Base-by-base conservation (phyloP, 2,888 invertebrate genomes). In the Malthinus seriepunctatus region DNA sequence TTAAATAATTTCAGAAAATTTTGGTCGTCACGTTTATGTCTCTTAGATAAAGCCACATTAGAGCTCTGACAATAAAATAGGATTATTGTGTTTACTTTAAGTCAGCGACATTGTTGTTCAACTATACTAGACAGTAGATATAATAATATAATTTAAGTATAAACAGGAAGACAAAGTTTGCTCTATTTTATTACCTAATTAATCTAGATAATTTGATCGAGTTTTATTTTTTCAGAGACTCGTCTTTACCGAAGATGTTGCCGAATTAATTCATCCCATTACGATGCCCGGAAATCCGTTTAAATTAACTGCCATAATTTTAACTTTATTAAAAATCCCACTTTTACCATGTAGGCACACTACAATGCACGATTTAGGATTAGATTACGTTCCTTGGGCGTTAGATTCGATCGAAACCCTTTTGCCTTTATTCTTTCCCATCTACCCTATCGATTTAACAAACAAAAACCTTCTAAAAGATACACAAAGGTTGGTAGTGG, bases 181-280 rank as follows among this genome's bases (percentile, higher is more conserved):
- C n/a, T n/a, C n/a, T n/a, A n/a, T n/a, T n/a, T n/a, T n/a, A n/a
- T n/a, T n/a, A n/a, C n/a, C n/a, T n/a, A n/a, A n/a, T n/a, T n/a
- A n/a, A n/a, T n/a, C 5, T 23, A 23, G 23, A 23, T 23, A 23
- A 23, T 23, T 23, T 23, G 5, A 23, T 3, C 5, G 23, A 2
- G 5, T 23, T 23, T 23, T 23, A 2, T 23, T 23, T 45, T 14
- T n/a, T 42, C 86, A 89, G 76, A 82, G 89, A 71, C 80, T 88
- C 68, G 82, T 88, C 38, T 84, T 84, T 63, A 80, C 83, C 33
- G 85, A 85, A 65, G 87, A 88, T 70, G 83, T 86, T 8, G 80
- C 84, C 1, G 87, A 87, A 68, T 84, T 89, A 72, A 85, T 91
- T 64, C 88, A 86, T 76, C 89, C 91, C 3, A 79, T 87, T 44